These are phyloP conservation scores for Epirrhoe alternata DNA, from an alignment of 2,888 invertebrate genomes.

Conservation along the genomic window DNA sequence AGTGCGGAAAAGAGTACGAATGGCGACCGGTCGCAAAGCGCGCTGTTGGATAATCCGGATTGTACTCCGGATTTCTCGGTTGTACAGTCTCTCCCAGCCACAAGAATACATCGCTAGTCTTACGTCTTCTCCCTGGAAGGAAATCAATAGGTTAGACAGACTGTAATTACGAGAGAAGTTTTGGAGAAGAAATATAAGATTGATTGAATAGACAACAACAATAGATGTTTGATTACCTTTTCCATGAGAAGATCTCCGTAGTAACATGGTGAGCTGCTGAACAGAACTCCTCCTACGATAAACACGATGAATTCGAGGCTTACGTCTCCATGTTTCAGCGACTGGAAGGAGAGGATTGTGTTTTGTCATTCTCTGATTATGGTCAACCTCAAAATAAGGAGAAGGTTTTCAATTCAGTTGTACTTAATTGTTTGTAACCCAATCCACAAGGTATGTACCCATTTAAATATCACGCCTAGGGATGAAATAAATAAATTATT, in stretches of 20 bases:
- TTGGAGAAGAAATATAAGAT: no score
- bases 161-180: no score
- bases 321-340: slow-evolving; percentile 45
- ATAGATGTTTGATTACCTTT: slow-evolving; percentile 45
- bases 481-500: no score
- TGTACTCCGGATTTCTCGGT: slow-evolving; percentile 28
- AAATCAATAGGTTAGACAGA: no score
- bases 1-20: slow-evolving; percentile 52
- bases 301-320: slow-evolving; percentile 56
- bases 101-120: slow-evolving; percentile 37
- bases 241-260: slow-evolving; percentile 57
- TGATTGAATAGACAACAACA: no score
- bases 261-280: slow-evolving; percentile 42
- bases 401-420: no score
- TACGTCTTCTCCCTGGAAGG: slow-evolving; percentile 38
- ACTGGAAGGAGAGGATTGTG: no score
- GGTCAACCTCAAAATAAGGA: no score
- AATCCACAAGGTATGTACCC: no score
- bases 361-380: no score
- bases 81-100: slow-evolving; percentile 41
- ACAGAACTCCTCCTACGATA: slow-evolving; percentile 44
- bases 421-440: no score
- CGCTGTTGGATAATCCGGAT: slow-evolving; percentile 32
- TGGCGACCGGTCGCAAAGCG: slow-evolving; percentile 32
- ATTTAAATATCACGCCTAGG: no score